Conservation (phyloP, 2,888 invertebrate species). For the Pollenia angustigena region DNA sequence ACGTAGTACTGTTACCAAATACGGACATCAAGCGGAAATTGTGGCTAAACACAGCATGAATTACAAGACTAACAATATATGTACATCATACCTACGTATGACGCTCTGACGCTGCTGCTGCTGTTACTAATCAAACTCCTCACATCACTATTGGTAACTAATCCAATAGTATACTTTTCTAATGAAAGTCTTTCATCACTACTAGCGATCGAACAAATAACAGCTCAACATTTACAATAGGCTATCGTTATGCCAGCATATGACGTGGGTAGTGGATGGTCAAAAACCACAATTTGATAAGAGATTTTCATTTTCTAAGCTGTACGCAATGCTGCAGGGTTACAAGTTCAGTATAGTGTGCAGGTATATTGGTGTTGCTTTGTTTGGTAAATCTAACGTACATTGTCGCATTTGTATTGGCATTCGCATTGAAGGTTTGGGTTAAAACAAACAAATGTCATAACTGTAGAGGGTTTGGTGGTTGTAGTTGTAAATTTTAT, state of each 20-base stretch:
- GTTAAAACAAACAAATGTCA: neutral
- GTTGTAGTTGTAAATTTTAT: neutral
- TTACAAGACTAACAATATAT: neutral
- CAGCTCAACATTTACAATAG: neutral
- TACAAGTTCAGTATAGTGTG: conserved; percentile 2
- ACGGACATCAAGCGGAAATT: conserved; percentile 55
- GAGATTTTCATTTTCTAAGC: conserved; percentile 46
- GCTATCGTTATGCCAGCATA: neutral
- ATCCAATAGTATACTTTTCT: conserved; percentile 40
- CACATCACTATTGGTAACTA: conserved; percentile 53
- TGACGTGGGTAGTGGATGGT: neutral
- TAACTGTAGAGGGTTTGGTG: neutral
- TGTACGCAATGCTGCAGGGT: neutral
- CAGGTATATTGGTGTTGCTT: neutral
- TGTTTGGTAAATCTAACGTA: neutral
- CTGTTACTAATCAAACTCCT: conserved; percentile 50
- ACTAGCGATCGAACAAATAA: conserved; percentile 17
- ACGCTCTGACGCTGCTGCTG: conserved; percentile 5
- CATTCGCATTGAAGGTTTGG: conserved; percentile 13
- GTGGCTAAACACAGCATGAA: conserved; percentile 46
- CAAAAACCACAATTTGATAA: conserved; percentile 51
- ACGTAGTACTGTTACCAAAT: conserved; percentile 46
- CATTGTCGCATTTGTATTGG: neutral
- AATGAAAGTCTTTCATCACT: conserved; percentile 38
- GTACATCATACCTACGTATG: neutral